Conservation (phyloP, 2,888 invertebrate species). For the Sminthurinus aureus region DNA sequence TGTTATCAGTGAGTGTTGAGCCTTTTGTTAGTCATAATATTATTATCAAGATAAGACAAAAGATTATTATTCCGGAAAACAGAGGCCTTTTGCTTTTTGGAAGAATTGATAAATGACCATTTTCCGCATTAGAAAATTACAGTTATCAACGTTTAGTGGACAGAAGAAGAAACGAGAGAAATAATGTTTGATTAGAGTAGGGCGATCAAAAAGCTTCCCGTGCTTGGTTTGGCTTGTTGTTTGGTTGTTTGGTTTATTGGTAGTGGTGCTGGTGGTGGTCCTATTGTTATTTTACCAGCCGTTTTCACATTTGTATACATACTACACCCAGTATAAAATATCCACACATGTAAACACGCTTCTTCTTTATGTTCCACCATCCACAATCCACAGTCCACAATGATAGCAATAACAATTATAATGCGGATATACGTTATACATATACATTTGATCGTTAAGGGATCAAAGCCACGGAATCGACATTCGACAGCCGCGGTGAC, state of each 20-base stretch:
- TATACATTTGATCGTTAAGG: conserved; percentile 1
- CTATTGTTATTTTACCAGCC: not conserved
- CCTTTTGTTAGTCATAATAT: conserved; percentile 21
- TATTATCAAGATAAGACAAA: conserved; percentile 34
- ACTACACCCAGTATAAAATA: not conserved
- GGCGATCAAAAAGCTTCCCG: conserved; percentile 40
- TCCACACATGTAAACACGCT: conserved; percentile 10
- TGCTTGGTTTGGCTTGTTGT: not conserved
- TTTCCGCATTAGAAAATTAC: conserved; percentile 59
- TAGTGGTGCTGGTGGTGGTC: not conserved
- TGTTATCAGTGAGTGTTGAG: too few species aligned
- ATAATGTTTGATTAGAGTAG: conserved; percentile 57
- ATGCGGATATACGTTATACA: not conserved
- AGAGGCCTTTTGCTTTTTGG: conserved; percentile 34
- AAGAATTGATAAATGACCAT: conserved; percentile 58
- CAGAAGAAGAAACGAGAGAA: conserved; percentile 45
- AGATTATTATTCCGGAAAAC: conserved; percentile 44
- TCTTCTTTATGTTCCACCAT: conserved; percentile 10
- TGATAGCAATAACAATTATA: too few species aligned
- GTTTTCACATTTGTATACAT: not conserved
- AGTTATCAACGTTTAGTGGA: conserved; percentile 50
- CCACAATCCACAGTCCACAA: conserved; percentile 12
- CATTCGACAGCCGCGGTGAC: not conserved
- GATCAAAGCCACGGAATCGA: conserved; percentile 3
- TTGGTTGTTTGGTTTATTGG: too few species aligned